phyloP scores from a whole-genome alignment of 2,888 invertebrate species.

The Mechanitis messenoides region DNA sequence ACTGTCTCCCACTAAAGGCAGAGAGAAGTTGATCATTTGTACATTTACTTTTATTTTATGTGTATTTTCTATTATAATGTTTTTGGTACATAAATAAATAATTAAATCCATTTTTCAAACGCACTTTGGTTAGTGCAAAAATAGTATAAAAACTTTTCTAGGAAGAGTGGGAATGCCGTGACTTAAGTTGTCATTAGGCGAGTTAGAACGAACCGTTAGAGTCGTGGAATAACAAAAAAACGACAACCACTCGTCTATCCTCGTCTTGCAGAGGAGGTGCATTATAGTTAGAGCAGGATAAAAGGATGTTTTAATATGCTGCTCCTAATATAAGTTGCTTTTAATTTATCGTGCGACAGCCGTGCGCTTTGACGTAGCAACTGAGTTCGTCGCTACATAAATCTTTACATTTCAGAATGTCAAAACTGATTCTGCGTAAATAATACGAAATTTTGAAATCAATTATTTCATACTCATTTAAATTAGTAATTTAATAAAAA shows the following conservation, averaged over 20 bases:
- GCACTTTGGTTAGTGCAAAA: conserved; percentile 3
- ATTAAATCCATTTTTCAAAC: not conserved
- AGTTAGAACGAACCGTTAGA: conserved; percentile 66
- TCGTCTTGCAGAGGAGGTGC: conserved; percentile 49
- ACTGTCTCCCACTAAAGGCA: too few species aligned
- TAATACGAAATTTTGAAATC: too few species aligned
- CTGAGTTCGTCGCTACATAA: conserved; percentile 62
- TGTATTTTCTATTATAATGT: too few species aligned
- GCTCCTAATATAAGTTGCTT: conserved; percentile 64
- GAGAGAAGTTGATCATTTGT: too few species aligned
- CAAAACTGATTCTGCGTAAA: too few species aligned
- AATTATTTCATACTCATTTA: too few species aligned
- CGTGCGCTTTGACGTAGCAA: conserved; percentile 53
- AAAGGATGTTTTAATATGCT: conserved; percentile 55
- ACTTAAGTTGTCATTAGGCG: conserved; percentile 53
- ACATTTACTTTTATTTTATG: too few species aligned
- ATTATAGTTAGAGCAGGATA: conserved; percentile 55
- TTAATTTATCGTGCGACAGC: conserved; percentile 74
- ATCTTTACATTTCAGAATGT: conserved; percentile 55
- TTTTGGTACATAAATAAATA: too few species aligned
- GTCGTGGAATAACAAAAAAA: conserved; percentile 66
- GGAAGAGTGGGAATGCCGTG: conserved; percentile 23
- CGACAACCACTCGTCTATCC: conserved; percentile 53
- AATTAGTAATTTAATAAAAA: too few species aligned
- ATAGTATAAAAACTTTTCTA: conserved; percentile 1